Percentiles rank a stretch among this genome's conserved stretches.
Evolutionary conservation across 2,797 vertebrate genomes (phyloP).

Genomic region (Thalassophryne amazonica): DNA sequence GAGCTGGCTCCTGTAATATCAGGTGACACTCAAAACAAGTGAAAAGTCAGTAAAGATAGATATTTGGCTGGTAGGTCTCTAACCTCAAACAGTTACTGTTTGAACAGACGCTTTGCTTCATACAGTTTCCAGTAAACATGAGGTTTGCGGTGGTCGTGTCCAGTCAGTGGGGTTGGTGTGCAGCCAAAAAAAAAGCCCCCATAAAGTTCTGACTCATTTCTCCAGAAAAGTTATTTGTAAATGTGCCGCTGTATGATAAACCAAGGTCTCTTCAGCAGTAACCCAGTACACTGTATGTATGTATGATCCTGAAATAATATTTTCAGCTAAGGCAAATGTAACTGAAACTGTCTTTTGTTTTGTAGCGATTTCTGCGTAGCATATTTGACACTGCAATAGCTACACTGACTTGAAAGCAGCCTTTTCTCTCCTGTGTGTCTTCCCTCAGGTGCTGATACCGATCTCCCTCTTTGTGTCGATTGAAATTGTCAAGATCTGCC

Average conservation of each 20-base stretch:
- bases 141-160: constrained; percentile 3
- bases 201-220: constrained; percentile 40
- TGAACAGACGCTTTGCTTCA: constrained; percentile 5
- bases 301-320: not conserved
- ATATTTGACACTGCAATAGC: too few relatives aligned
- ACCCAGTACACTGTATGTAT: not conserved
- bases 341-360: too few relatives aligned
- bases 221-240: constrained; percentile 26
- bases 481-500: constrained; percentile 97
- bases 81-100: constrained; percentile 16
- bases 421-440: not conserved
- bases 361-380: too few relatives aligned
- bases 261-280: constrained; percentile 2
- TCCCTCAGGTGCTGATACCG: constrained; percentile 90
- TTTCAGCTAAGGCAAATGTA: not conserved
- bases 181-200: constrained; percentile 1
- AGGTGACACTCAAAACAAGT: not conserved
- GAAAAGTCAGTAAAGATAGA: not conserved
- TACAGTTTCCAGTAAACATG: constrained; percentile 29
- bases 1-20: not conserved
- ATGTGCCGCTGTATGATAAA: not conserved
- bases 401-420: too few relatives aligned
- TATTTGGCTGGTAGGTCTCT: not conserved
- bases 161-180: not conserved
- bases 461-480: constrained; percentile 98